Base-by-base conservation (phyloP, 2,113 vertebrate genomes). In the Dryoscopus gambensis region DNA sequence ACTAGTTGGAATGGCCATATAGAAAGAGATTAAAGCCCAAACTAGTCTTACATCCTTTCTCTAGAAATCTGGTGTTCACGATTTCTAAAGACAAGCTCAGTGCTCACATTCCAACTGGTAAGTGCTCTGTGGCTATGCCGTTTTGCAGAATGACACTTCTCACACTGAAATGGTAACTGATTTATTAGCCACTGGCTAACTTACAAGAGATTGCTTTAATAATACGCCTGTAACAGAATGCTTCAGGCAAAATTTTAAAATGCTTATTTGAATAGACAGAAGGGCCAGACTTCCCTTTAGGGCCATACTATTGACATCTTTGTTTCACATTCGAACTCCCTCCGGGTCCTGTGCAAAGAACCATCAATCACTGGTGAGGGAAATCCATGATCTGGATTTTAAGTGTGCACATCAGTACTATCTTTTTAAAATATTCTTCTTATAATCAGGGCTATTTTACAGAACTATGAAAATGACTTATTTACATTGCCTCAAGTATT, bases 261-360 rank as follows among this genome's bases (percentile, higher is more conserved):
- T 55, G 49, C 62, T 95, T 63, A 95, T 96, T 73, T 84, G 82
- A 94, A 93, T 80, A 95, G 90, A 93, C 55, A 90, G 78, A 93
- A 90, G 40, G 82, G 49, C 70, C 68, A 89, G 59, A 74, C 42
- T 70, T 91, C 47, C 59, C 85, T 93, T 88, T 42, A 92, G 82
- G 57, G 75, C 46, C 42, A 71, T 69, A 76, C 86, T 91, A 91
- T 76, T 95, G 90, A 93, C 74, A 93, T 93, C 75, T 94, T 91
- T 88, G 82, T 96, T 94, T 85, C 87, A 85, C n/a, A 90, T 60
- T 87, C 1, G 0, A 82, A 84, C 55, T 85, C 87, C 82, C 64
- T 46, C 35, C 6, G 3, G 49, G 62, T 49, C 35, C 64, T 68
- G 28, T 19, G 69, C 56, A 70, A 86, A 89, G 63, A 91, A 53